These are phyloP conservation scores for Hyla sarda DNA, from an alignment of 2,113 vertebrate genomes.

Conservation along the genomic window DNA sequence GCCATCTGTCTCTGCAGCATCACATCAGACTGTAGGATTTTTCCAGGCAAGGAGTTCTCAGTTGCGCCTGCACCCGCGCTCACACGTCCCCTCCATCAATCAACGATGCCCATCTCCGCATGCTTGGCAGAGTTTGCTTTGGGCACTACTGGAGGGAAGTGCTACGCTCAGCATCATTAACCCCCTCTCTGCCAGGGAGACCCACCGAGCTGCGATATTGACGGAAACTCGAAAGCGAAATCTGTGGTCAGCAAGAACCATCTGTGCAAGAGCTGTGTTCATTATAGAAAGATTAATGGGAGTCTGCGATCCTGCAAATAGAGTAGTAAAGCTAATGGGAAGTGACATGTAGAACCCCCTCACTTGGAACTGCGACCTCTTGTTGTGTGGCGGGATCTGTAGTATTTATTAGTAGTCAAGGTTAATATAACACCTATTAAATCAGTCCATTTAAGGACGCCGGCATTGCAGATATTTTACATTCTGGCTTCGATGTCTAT, in stretches of 20 bases:
- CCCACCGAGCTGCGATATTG: slow-evolving; percentile 33
- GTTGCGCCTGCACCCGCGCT: background rate
- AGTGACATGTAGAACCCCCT: slow-evolving; percentile 32
- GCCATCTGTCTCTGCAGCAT: slow-evolving; percentile 6
- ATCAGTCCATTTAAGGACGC: background rate
- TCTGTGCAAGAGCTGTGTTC: slow-evolving; percentile 47
- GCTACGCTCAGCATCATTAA: slow-evolving; percentile 49
- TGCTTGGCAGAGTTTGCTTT: slow-evolving; percentile 41
- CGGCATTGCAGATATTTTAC: background rate
- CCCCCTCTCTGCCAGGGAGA: slow-evolving; percentile 43
- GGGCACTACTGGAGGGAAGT: slow-evolving; percentile 44
- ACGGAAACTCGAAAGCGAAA: slow-evolving; percentile 33
- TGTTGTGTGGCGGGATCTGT: background rate
- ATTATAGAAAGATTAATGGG: slow-evolving; percentile 57
- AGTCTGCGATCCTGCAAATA: slow-evolving; percentile 46
- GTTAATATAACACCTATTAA: background rate
- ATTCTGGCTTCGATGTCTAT: background rate
- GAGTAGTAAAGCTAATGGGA: slow-evolving; percentile 47
- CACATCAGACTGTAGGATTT: slow-evolving; percentile 15
- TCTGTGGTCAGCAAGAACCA: slow-evolving; percentile 56
- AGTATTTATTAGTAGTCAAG: background rate
- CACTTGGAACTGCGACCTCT: slow-evolving; percentile 12
- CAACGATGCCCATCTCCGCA: slow-evolving; percentile 30
- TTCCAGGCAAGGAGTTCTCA: slow-evolving; percentile 13
- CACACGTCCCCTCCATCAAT: slow-evolving; percentile 40